phyloP scores from a whole-genome alignment of 2,113 vertebrate genomes.

The Struthio camelus region DNA sequence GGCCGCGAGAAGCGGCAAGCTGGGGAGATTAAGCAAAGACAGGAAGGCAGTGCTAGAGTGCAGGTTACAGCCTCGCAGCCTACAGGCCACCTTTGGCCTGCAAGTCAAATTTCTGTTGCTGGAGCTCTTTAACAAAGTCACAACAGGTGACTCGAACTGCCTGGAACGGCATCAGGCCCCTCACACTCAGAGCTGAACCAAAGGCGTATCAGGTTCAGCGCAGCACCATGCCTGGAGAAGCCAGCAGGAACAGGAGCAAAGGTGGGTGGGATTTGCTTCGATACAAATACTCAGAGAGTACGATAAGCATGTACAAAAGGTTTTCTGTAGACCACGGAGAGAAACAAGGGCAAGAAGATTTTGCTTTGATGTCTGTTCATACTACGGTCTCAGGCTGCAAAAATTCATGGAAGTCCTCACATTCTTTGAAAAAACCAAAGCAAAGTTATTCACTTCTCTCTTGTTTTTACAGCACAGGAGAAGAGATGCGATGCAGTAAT shows the following conservation, averaged over 20 bases:
- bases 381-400: not conserved
- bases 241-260: not conserved
- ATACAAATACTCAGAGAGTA: not conserved
- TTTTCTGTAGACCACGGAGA: not conserved
- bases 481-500: not conserved
- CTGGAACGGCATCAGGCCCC: accelerated
- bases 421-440: not conserved
- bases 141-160: not conserved
- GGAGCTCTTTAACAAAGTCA: not conserved
- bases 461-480: not conserved
- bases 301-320: not conserved
- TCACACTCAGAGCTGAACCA: not conserved
- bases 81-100: not conserved
- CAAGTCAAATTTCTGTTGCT: not conserved
- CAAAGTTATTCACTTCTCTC: not conserved
- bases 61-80: not conserved
- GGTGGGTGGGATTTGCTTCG: not conserved
- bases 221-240: not conserved
- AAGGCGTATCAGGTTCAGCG: not conserved
- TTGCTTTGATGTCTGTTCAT: not conserved
- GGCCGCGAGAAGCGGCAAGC: not conserved
- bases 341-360: constrained; percentile 33
- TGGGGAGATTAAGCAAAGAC: not conserved
- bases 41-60: accelerated
- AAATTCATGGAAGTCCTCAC: not conserved